Conservation (phyloP, 2,797 vertebrate genomes). For the Holocentrus rufus region DNA sequence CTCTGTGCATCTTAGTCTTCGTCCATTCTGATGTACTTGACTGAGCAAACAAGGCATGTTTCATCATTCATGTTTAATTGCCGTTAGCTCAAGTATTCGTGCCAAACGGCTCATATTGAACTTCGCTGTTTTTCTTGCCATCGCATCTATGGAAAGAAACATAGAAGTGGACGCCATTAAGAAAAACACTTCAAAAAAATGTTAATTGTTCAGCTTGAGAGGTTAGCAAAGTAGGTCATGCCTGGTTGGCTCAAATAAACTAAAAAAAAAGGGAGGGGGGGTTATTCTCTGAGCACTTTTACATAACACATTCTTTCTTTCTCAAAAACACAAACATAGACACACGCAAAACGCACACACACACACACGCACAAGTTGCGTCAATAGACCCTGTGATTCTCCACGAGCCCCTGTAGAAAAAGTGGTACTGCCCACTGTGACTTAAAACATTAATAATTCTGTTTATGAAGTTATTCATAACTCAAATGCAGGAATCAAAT, state of each 20-base stretch:
- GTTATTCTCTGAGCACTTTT: constrained; percentile 55
- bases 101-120: constrained; percentile 64
- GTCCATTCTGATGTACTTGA: constrained; percentile 62
- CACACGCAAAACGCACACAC: constrained; percentile 11
- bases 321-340: constrained; percentile 30
- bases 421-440: not conserved
- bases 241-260: constrained; percentile 76
- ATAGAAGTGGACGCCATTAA: constrained; percentile 62
- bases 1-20: constrained; percentile 51
- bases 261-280: constrained; percentile 26
- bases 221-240: constrained; percentile 79
- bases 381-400: constrained; percentile 48
- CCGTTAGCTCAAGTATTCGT: constrained; percentile 60
- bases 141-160: constrained; percentile 53
- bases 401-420: not conserved
- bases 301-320: constrained; percentile 54
- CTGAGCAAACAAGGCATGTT: constrained; percentile 73
- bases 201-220: constrained; percentile 79
- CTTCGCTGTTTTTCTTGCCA: constrained; percentile 55
- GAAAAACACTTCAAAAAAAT: constrained; percentile 67
- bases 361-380: constrained; percentile 19
- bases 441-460: constrained; percentile 24
- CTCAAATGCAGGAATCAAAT: not conserved
- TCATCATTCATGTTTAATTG: constrained; percentile 78
- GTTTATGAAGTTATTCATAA: constrained; percentile 27